Percentiles rank a stretch among this genome's conserved stretches.
phyloP scores from a whole-genome alignment of 2,113 vertebrate species.

The Aptenodytes forsteri region DNA sequence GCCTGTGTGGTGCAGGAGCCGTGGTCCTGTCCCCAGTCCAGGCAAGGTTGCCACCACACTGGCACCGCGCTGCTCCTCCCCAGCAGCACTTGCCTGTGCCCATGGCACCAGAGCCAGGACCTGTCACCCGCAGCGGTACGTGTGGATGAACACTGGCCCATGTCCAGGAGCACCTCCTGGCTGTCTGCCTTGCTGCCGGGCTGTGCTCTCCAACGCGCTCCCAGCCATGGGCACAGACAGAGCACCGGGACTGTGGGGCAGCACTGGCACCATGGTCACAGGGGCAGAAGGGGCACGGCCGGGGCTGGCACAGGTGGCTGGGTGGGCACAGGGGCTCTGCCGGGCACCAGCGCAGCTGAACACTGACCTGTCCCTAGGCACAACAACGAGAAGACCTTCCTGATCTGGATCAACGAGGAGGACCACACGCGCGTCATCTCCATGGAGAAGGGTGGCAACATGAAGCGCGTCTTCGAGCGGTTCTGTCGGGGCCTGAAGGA shows the following conservation, averaged over 20 bases:
- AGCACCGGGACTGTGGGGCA: rapidly evolving
- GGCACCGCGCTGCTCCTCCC: rapidly evolving
- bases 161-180: background rate
- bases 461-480: conserved; percentile 95
- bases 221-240: background rate
- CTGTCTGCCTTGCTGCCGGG: background rate
- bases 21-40: background rate
- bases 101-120: background rate
- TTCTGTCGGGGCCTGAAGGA: conserved; percentile 94
- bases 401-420: conserved; percentile 86
- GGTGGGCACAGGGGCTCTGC: background rate
- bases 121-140: rapidly evolving
- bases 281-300: background rate
- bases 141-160: rapidly evolving
- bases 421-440: conserved; percentile 85
- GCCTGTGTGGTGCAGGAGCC: background rate
- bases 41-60: background rate
- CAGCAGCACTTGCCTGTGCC: rapidly evolving
- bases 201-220: rapidly evolving
- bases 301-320: background rate
- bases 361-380: conserved; percentile 70
- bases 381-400: conserved; percentile 85
- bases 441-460: conserved; percentile 93
- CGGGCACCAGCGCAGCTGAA: rapidly evolving
- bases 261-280: background rate